Evolutionary conservation across 1,140 invertebrate species (phyloP).

Genomic region (Laupala kohalensis): DNA sequence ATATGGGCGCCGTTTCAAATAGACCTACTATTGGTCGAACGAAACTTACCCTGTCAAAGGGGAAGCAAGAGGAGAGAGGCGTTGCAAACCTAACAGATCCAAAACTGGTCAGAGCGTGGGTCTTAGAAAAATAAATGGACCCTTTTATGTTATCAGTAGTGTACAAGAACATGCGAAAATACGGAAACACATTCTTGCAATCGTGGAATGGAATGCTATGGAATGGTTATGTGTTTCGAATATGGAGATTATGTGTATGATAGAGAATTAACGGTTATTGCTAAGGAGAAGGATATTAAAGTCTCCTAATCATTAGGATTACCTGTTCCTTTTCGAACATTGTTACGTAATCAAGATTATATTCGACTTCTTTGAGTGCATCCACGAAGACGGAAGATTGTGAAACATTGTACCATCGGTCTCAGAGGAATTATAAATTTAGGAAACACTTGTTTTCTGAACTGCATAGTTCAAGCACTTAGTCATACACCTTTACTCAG

Average conservation of each 20-base stretch:
- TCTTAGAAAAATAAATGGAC: no score
- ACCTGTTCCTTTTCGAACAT: conserved; percentile 54
- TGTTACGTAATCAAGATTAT: conserved; percentile 67
- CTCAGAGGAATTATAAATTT: conserved; percentile 87
- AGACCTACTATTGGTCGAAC: no score
- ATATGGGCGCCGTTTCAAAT: no score
- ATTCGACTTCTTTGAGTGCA: conserved; percentile 51
- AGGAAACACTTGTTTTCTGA: conserved; percentile 99
- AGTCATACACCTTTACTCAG: conserved; percentile 88
- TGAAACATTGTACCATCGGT: conserved; percentile 72
- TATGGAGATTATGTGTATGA: conserved; percentile 91
- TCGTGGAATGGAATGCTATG: no score
- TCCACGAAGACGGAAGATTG: conserved; percentile 62
- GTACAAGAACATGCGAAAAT: no score
- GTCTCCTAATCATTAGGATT: conserved; percentile 47
- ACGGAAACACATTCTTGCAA: no score
- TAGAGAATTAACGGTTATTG: conserved; percentile 44
- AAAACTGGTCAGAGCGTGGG: no score
- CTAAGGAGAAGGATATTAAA: conserved; percentile 43
- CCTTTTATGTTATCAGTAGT: no score
- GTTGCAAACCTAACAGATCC: no score
- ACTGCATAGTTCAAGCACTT: conserved; percentile 89
- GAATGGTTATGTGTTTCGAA: conserved; percentile 79
- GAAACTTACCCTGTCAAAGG: no score
- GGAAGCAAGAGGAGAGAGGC: no score